phyloP scores from a whole-genome alignment of 1,140 invertebrate genomes.

The Hormaphis cornu region DNA sequence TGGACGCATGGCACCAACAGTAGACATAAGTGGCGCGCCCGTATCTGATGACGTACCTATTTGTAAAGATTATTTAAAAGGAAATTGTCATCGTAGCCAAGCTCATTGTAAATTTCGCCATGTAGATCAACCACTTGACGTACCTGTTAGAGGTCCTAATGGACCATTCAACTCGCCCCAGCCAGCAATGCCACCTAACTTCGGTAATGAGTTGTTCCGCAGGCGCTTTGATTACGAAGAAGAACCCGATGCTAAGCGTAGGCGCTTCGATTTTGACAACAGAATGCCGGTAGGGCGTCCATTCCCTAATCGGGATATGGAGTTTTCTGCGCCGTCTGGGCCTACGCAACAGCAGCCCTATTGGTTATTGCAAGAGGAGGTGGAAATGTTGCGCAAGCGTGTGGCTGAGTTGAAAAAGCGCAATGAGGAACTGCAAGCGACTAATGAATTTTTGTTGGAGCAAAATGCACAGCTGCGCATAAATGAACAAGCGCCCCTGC shows the following conservation, averaged over 20 bases:
- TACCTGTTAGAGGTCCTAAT: slow-evolving; percentile 18
- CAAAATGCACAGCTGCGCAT: slow-evolving; percentile 69
- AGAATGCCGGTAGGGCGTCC: slow-evolving; percentile 19
- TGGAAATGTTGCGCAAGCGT: slow-evolving; percentile 57
- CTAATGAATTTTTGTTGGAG: slow-evolving; percentile 70
- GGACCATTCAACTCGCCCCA: slow-evolving; percentile 24
- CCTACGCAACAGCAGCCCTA: slow-evolving; percentile 24
- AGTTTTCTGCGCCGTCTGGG: slow-evolving; percentile 15
- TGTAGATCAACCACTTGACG: slow-evolving; percentile 22
- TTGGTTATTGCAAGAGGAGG: slow-evolving; percentile 48
- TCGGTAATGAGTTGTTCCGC: slow-evolving; percentile 27
- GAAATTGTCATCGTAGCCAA: slow-evolving; percentile 52
- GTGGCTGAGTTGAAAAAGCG: slow-evolving; percentile 65
- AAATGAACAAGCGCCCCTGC: slow-evolving; percentile 44
- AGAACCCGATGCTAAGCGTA: slow-evolving; percentile 19
- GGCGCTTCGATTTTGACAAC: slow-evolving; percentile 22
- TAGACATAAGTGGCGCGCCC: slow-evolving; percentile 30
- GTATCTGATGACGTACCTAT: slow-evolving; percentile 48
- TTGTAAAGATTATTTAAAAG: slow-evolving; percentile 69
- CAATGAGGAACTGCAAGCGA: slow-evolving; percentile 53
- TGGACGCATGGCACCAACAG: slow-evolving; percentile 52
- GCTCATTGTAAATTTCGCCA: slow-evolving; percentile 46
- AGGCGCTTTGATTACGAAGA: slow-evolving; percentile 25
- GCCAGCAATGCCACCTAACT: slow-evolving; percentile 24
- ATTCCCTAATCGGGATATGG: slow-evolving; percentile 28